A percentile compares a stretch with the other conserved stretches of the same genome.
Conservation (phyloP, 2,888 invertebrate species). For the Drosophila ochracea region DNA sequence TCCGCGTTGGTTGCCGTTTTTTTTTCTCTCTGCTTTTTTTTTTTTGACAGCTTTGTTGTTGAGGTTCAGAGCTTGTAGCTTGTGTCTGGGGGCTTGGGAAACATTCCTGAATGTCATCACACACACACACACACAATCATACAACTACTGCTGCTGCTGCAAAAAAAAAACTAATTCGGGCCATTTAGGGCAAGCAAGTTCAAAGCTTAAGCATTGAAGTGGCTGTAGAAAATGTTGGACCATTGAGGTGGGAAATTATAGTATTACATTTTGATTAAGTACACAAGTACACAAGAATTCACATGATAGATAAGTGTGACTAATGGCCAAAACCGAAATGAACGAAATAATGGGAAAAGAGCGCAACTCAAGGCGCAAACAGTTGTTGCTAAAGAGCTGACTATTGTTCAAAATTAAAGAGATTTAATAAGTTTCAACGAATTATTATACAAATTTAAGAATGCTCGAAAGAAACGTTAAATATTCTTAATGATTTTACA, state of each 20-base stretch:
- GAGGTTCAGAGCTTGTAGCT: constrained; percentile 46
- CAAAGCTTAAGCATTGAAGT: constrained; percentile 52
- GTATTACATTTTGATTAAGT: constrained; percentile 59
- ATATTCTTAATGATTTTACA: not conserved
- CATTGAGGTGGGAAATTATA: constrained; percentile 43
- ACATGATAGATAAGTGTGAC: constrained; percentile 36
- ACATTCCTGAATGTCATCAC: constrained; percentile 66
- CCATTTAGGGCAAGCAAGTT: constrained; percentile 63
- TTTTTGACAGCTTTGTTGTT: constrained; percentile 66
- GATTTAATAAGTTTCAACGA: not conserved
- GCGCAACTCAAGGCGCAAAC: not conserved
- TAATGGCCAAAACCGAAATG: constrained; percentile 17
- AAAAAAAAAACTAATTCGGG: constrained; percentile 57
- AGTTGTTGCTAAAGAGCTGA: not conserved
- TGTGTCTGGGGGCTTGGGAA: constrained; percentile 55
- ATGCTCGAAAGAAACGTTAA: not conserved
- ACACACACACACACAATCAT: constrained; percentile 29
- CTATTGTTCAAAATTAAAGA: not conserved
- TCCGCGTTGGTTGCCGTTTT: constrained; percentile 59
- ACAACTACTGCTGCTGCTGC: not conserved
- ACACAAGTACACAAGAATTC: constrained; percentile 33
- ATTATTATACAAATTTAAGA: no score
- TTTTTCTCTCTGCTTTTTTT: constrained; percentile 12
- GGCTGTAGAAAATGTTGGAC: constrained; percentile 27
- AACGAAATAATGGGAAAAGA: constrained; percentile 1